Percentiles rank a stretch among this genome's conserved stretches.
These are phyloP conservation scores for Tiliacea aurago DNA, from an alignment of 2,888 invertebrate species.

Conservation along the genomic window DNA sequence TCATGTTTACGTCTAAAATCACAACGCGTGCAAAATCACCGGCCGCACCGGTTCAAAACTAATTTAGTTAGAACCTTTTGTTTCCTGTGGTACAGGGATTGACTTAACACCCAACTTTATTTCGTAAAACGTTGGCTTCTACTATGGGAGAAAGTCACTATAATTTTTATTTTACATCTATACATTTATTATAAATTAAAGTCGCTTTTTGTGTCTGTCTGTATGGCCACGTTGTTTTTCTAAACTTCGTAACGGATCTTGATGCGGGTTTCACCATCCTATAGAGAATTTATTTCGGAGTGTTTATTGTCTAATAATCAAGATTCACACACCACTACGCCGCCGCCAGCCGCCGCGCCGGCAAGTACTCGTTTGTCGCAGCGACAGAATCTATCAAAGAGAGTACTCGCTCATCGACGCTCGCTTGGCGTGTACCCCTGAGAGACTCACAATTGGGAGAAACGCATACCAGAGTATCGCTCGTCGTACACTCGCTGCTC, in stretches of 20 bases:
- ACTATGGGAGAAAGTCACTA: not conserved
- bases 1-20: conserved; percentile 7
- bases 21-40: conserved; percentile 1
- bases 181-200: too few relatives aligned
- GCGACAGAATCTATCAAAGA: not conserved
- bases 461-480: not conserved
- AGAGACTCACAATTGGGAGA: not conserved
- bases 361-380: not conserved
- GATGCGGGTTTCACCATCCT: too few relatives aligned
- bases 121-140: conserved; percentile 3
- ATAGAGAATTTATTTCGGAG: too few relatives aligned
- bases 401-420: not conserved
- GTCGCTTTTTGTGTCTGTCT: too few relatives aligned
- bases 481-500: too few relatives aligned
- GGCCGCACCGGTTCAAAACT: conserved; percentile 11
- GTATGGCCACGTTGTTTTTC: too few relatives aligned
- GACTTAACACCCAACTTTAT: conserved; percentile 20
- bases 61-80: conserved; percentile 30
- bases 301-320: too few relatives aligned
- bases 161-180: too few relatives aligned
- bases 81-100: not conserved
- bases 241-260: too few relatives aligned
- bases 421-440: not conserved
- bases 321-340: too few relatives aligned
- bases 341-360: not conserved